Evolutionary conservation across 2,113 vertebrate species (phyloP).

Genomic region (Strix aluco): DNA sequence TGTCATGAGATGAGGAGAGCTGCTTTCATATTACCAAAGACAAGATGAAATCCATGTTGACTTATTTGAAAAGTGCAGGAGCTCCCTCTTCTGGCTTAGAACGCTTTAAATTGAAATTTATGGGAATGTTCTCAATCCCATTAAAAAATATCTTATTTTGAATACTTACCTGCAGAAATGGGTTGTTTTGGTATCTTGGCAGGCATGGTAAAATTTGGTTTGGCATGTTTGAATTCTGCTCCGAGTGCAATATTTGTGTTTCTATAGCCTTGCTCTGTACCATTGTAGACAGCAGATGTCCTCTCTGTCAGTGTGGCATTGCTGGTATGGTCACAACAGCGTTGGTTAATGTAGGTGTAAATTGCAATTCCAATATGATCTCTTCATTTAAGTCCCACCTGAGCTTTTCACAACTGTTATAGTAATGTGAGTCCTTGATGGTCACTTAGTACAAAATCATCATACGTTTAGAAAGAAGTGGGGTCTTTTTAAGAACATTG

Average conservation of each 20-base stretch:
- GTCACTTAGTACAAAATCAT: neutral
- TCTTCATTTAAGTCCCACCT: neutral
- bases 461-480: neutral
- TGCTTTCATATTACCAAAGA: neutral
- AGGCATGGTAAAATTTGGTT: neutral
- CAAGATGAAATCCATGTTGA: neutral
- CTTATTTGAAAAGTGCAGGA: neutral
- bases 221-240: neutral
- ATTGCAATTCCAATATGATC: neutral
- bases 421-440: neutral
- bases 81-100: constrained; percentile 57
- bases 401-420: neutral
- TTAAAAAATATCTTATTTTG: neutral
- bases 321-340: neutral
- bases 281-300: neutral
- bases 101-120: neutral
- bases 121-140: neutral
- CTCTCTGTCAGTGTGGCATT: neutral
- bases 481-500: neutral
- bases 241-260: accelerated
- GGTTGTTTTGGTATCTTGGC: neutral
- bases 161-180: neutral
- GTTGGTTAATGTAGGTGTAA: neutral
- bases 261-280: neutral
- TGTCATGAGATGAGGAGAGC: neutral